Conservation (phyloP, 2,888 invertebrate genomes). For the Hylaea fasciaria region DNA sequence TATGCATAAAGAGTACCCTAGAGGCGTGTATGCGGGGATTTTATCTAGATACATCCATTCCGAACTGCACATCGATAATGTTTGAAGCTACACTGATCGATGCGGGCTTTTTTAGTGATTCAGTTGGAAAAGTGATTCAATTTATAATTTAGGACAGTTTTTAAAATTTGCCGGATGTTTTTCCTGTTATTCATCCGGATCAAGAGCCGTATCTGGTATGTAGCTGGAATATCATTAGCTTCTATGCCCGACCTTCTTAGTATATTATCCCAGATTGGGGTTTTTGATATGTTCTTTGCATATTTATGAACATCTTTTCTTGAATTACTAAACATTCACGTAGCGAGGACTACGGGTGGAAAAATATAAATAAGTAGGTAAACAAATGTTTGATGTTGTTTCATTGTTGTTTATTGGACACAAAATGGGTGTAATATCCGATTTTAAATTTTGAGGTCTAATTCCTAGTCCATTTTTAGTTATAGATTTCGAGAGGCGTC, state of each 20-base stretch:
- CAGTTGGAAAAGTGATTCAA: too few relatives aligned
- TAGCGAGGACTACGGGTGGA: background rate
- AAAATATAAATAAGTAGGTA: slow-evolving; percentile 4
- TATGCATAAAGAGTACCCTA: background rate
- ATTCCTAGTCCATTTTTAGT: too few relatives aligned
- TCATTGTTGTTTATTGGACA: background rate
- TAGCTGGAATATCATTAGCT: background rate
- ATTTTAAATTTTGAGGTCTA: background rate
- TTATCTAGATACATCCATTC: too few relatives aligned
- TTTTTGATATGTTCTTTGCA: slow-evolving; percentile 19
- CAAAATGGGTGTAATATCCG: background rate
- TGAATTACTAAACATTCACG: slow-evolving; percentile 3
- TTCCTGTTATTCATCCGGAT: too few relatives aligned
- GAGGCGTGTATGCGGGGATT: too few relatives aligned
- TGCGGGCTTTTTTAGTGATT: too few relatives aligned
- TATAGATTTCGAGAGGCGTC: too few relatives aligned
- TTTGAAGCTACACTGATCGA: too few relatives aligned
- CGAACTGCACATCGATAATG: too few relatives aligned
- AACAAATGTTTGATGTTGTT: slow-evolving; percentile 3
- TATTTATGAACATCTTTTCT: slow-evolving; percentile 18
- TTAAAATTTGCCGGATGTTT: too few relatives aligned
- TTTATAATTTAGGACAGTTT: too few relatives aligned
- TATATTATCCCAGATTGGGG: slow-evolving; percentile 17
- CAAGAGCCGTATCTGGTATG: background rate
- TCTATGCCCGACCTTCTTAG: background rate